Conservation (phyloP, 1,140 invertebrate species). For the Eciton burchellii region DNA sequence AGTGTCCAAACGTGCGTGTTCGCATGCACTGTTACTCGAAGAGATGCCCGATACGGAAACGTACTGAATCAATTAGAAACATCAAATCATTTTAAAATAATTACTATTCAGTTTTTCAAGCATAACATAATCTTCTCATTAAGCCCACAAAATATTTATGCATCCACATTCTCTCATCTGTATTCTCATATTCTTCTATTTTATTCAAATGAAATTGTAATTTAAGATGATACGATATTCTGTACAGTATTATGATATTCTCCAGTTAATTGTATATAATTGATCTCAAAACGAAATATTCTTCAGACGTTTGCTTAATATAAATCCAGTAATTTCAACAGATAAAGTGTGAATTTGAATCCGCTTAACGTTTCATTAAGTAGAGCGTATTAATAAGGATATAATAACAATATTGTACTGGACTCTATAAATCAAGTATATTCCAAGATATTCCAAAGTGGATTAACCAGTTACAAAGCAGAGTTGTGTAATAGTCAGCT, state of each 20-base stretch:
- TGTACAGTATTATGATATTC: no score
- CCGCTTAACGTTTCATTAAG: background rate
- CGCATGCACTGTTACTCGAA: conserved; percentile 45
- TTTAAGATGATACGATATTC: no score
- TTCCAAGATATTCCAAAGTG: conserved; percentile 16
- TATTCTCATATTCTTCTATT: no score
- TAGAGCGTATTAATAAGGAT: conserved; percentile 6
- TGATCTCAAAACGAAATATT: background rate
- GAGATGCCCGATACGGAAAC: conserved; percentile 21
- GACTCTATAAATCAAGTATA: conserved; percentile 28
- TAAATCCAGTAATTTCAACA: background rate
- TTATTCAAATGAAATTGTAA: no score
- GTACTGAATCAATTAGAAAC: conserved; percentile 1
- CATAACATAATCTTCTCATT: background rate
- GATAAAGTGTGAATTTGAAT: background rate
- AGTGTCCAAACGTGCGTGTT: conserved; percentile 46
- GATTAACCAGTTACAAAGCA: conserved; percentile 54
- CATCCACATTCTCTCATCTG: no score
- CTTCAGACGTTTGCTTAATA: background rate
- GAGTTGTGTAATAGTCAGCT: conserved; percentile 50
- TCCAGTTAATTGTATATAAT: background rate
- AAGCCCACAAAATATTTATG: no score
- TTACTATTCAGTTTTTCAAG: background rate
- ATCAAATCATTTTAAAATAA: background rate
- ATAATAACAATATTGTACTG: background rate